Evolutionary conservation across 2,113 vertebrate species (phyloP).

Genomic region (Microcebus murinus): DNA sequence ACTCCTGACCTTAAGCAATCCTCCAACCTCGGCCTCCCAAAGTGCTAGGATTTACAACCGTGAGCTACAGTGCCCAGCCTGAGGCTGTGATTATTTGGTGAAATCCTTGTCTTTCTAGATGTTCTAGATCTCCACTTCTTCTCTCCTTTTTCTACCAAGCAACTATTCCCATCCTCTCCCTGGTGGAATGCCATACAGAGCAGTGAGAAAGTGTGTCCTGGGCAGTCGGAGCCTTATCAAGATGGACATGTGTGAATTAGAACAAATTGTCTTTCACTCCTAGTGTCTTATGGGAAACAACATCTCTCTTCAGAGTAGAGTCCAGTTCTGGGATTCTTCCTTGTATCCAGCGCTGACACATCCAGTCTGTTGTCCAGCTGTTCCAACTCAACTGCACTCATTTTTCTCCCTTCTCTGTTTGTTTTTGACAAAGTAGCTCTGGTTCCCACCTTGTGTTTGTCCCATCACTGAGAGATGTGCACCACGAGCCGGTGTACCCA

Average conservation of each 20-base stretch:
- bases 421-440: slow-evolving; percentile 57
- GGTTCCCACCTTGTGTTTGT: slow-evolving; percentile 89
- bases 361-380: background rate
- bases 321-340: background rate
- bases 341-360: background rate
- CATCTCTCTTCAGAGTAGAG: background rate
- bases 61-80: too few species aligned
- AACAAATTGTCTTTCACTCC: rapidly evolving
- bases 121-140: background rate
- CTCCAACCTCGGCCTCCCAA: too few species aligned
- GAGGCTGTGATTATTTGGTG: background rate
- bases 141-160: background rate
- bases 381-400: rapidly evolving
- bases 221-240: rapidly evolving
- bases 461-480: slow-evolving; percentile 91
- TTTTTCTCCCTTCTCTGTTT: background rate
- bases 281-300: background rate
- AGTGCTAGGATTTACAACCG: too few species aligned
- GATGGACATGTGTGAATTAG: rapidly evolving
- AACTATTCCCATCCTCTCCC: background rate
- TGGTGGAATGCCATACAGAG: rapidly evolving
- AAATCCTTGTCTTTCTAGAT: background rate
- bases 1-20: too few species aligned
- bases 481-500: slow-evolving; percentile 92
- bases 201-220: background rate